These are phyloP conservation scores for Drosophila bocqueti DNA, from an alignment of 1,140 invertebrate genomes.

Conservation along the genomic window DNA sequence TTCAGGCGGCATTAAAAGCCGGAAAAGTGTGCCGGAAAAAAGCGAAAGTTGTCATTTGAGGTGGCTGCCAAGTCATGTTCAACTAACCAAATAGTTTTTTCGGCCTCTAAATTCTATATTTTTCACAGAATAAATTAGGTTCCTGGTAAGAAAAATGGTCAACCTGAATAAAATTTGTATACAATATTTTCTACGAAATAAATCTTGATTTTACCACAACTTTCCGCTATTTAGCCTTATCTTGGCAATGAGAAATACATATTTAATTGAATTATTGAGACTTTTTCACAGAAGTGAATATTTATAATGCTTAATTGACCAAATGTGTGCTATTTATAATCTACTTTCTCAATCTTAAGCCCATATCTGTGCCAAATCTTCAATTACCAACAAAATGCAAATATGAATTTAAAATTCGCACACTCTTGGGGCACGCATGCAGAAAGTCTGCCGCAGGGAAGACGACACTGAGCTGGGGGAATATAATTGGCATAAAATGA, in stretches of 20 bases:
- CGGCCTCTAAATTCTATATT: background rate
- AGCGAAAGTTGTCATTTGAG: conserved; percentile 51
- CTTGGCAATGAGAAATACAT: background rate
- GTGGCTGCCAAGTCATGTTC: background rate
- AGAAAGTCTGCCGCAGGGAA: conserved; percentile 20
- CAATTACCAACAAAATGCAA: background rate
- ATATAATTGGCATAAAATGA: conserved; percentile 78
- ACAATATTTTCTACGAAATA: background rate
- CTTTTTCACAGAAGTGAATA: background rate
- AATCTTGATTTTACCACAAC: background rate
- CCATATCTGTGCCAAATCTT: background rate
- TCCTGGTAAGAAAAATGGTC: too few relatives aligned
- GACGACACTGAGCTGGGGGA: conserved; percentile 4
- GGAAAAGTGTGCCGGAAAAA: conserved; percentile 19
- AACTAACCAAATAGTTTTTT: conserved; percentile 4
- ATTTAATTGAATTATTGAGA: background rate
- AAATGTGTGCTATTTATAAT: background rate
- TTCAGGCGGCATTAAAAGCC: conserved; percentile 47
- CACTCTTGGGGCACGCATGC: background rate
- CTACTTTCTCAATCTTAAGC: background rate
- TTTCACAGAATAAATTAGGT: too few relatives aligned
- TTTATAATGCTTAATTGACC: background rate
- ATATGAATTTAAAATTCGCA: conserved; percentile 11
- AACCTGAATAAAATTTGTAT: background rate
- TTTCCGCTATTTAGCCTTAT: background rate